A percentile compares a stretch with the other conserved stretches of the same genome.
These are phyloP conservation scores for Osedax frankpressi DNA, from an alignment of 2,888 invertebrate species.

Conservation along the genomic window DNA sequence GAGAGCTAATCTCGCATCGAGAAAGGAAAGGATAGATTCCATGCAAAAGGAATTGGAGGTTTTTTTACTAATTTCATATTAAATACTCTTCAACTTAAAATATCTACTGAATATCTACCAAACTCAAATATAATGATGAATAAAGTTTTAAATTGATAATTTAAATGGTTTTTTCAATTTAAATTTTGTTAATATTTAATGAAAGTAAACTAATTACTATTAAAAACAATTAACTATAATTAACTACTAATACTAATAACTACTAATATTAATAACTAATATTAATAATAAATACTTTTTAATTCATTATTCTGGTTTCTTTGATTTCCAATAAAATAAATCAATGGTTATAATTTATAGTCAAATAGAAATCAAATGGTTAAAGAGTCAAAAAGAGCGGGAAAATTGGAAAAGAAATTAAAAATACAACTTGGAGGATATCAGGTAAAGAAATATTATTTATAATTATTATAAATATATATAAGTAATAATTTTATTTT, in stretches of 20 bases:
- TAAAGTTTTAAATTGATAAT: too few relatives aligned
- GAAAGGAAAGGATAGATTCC: conserved; percentile 87
- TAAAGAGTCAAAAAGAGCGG: conserved; percentile 84
- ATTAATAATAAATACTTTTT: background rate
- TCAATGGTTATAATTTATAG: conserved; percentile 27
- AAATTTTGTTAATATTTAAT: background rate
- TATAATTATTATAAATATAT: background rate
- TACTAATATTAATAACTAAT: background rate
- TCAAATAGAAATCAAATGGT: conserved; percentile 84
- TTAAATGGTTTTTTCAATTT: background rate
- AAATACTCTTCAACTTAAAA: background rate
- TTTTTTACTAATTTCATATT: background rate
- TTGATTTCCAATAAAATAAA: background rate
- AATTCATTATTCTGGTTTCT: background rate
- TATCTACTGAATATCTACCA: too few relatives aligned
- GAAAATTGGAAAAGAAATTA: conserved; percentile 92
- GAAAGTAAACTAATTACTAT: too few relatives aligned
- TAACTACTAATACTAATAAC: too few relatives aligned
- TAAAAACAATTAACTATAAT: too few relatives aligned
- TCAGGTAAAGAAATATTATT: conserved; percentile 51
- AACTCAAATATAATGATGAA: too few relatives aligned
- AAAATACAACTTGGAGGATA: conserved; percentile 87
- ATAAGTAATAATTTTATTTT: conserved; percentile 11
- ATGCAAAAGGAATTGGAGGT: conserved; percentile 74
- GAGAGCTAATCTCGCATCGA: conserved; percentile 80